Evolutionary conservation across 2,888 invertebrate genomes (phyloP).

Genomic region (Andricus quercusramuli): DNA sequence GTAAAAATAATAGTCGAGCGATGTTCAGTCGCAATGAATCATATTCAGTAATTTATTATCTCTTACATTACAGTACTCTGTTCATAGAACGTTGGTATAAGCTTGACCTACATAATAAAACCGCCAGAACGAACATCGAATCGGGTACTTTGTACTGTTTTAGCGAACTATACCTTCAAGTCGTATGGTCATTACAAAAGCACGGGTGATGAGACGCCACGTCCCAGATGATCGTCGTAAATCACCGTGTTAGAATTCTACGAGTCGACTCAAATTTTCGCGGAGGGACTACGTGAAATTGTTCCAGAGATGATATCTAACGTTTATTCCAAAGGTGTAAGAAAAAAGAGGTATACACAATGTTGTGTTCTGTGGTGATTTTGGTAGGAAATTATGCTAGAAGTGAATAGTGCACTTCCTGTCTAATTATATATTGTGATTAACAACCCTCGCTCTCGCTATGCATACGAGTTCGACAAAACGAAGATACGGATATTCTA

Average conservation of each 20-base stretch:
- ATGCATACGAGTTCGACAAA: conserved; percentile 62
- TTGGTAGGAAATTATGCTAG: conserved; percentile 51
- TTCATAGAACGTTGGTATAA: conserved; percentile 40
- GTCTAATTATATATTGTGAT: conserved; percentile 40
- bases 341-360: conserved; percentile 31
- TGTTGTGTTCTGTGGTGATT: conserved; percentile 42
- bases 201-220: conserved; percentile 40
- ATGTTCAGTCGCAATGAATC: conserved; percentile 2
- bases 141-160: conserved; percentile 54
- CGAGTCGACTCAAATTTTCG: conserved; percentile 4
- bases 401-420: conserved; percentile 27
- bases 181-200: conserved; percentile 57
- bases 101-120: conserved; percentile 50
- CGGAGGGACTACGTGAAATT: not conserved
- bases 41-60: conserved; percentile 9
- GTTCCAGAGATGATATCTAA: conserved; percentile 44
- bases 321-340: conserved; percentile 33
- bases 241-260: not conserved
- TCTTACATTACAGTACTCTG: conserved; percentile 8
- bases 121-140: conserved; percentile 50
- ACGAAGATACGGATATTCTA: conserved; percentile 64
- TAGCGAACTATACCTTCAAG: conserved; percentile 53
- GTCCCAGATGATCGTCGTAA: conserved; percentile 38
- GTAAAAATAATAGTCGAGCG: not conserved
- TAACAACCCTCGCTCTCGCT: conserved; percentile 56